Base-by-base conservation (phyloP, 2,888 invertebrate species). In the Arenicola marina region DNA sequence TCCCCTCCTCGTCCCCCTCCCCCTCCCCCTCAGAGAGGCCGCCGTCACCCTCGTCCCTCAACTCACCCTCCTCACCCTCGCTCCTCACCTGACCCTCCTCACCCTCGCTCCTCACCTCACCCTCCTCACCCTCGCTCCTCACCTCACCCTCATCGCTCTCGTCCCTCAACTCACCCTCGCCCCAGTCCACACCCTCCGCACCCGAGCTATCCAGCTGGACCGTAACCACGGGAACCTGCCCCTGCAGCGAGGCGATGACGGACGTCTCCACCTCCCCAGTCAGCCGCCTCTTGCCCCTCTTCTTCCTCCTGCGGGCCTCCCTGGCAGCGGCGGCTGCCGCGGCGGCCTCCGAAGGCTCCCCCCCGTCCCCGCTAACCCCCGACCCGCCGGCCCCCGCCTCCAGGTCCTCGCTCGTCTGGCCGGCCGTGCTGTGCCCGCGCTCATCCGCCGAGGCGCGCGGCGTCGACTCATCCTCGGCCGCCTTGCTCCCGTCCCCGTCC, bases 1-100 rank as follows among this genome's bases (percentile, higher is more conserved):
- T n/a, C n/a, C n/a, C n/a, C n/a, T n/a, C n/a, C n/a, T n/a, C n/a
- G n/a, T 65, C 7, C 65, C 29, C 45, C 59, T 62, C 26, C 62
- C 62, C 18, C 62, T 62, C 24, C 59, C 59, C n/a, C 24, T 54
- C 44, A 62, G 44, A 53, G 51, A 21, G 46, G 26, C 59, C 33
- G 1, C 26, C 56, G 29, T 44, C 48, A 24, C 55, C 59, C 18
- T 57, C 4, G 11, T 4, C 56, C 26, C 28, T 3, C 7, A 26
- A 11, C 56, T 56, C 57, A 29, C 21, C 54, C 31, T 53, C 54
- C 26, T 31, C 31, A 24, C 34, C 18, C 56, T 56, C 34, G 11
- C 26, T 43, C 4, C 26, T 24, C 15, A 11, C 29, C 31, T 15
- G 34, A 53, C 21, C 51, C 26, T 29, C 59, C 29, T 38, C 57